A percentile compares a stretch with the other conserved stretches of the same genome.
These are phyloP conservation scores for Cristatella mucedo DNA, from an alignment of 2,888 invertebrate genomes.

Conservation along the genomic window DNA sequence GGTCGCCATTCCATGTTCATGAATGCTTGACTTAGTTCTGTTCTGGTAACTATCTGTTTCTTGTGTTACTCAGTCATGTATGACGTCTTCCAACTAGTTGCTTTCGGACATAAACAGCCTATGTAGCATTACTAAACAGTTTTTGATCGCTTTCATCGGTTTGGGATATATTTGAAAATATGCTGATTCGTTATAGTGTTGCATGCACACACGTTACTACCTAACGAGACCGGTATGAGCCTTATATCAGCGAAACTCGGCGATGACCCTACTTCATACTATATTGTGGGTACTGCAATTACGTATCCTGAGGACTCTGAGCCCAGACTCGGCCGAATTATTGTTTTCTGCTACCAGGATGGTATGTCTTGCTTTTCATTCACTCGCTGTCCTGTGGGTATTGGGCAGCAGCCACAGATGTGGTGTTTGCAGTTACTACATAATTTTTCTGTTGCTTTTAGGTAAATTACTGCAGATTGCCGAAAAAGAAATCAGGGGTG, in stretches of 20 bases:
- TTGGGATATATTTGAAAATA: too few relatives aligned
- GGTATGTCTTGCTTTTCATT: constrained; percentile 39
- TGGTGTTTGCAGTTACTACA: constrained; percentile 41
- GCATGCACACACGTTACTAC: constrained; percentile 79
- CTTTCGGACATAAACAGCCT: too few relatives aligned
- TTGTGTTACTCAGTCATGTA: too few relatives aligned
- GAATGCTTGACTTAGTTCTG: too few relatives aligned
- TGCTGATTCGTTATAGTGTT: constrained; percentile 48
- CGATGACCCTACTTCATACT: constrained; percentile 78
- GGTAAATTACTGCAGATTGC: constrained; percentile 52
- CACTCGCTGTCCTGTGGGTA: background rate
- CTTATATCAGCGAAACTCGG: constrained; percentile 75
- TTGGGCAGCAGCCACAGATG: background rate
- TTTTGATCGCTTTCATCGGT: too few relatives aligned
- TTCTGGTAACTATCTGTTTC: too few relatives aligned
- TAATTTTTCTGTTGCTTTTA: constrained; percentile 37
- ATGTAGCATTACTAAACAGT: too few relatives aligned
- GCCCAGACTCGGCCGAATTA: constrained; percentile 73
- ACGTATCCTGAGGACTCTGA: constrained; percentile 90
- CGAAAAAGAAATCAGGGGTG: constrained; percentile 91
- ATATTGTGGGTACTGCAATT: constrained; percentile 72
- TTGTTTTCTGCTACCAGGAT: constrained; percentile 70
- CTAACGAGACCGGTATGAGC: constrained; percentile 75
- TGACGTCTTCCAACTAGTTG: too few relatives aligned
- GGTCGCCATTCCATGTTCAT: too few relatives aligned